Base-by-base conservation (phyloP, 1,140 invertebrate genomes). In the Brachionus paranguensis region DNA sequence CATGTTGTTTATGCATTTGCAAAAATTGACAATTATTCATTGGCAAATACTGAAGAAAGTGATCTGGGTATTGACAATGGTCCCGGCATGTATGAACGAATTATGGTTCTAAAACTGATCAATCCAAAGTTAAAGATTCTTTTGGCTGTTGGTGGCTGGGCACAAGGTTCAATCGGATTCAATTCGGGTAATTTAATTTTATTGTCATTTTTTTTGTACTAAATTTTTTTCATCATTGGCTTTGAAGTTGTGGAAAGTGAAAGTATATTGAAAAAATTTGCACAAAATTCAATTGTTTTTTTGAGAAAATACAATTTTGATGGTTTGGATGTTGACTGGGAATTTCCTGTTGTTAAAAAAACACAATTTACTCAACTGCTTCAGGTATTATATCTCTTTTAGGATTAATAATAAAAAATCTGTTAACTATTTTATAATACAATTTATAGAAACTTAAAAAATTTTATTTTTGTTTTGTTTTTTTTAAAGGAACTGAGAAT, bases 1-100 rank as follows among this genome's bases (percentile, higher is more conserved):
- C 95, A 97, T 89, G 90, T 98, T n/a, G 93, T 98, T 27, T 97
- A 95, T 87, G 95, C 95, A 3, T 97, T 97, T 88, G 95, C 95
- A 1, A 94, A 94, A 7, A 86, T 90, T 11, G 45, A 86, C 84
- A 60, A 78, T 88, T 33, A 86, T 88, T 87, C 94, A 95, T 86
- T 92, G 94, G 88, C 93, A 93, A 50, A 92, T 93, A 85, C 91
- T 96, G 7, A 92, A 95, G 50, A 89, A 97, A 27, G 93, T 95
- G 83, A 94, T 95, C 84, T 94, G 94, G 86, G 60, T 33, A 50
- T 45, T 64, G 70, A 72, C 20, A 68, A 74, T 84, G 83, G 83
- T 10, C 29, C 47, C 0, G 83, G 83, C 41, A 53, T 53, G 43
- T 84, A 50, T n/a, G 27, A 50, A 11, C 12, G 65, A 20, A 84